Evolutionary conservation across 2,113 vertebrate genomes (phyloP).

Genomic region (Pangasianodon gigas): DNA sequence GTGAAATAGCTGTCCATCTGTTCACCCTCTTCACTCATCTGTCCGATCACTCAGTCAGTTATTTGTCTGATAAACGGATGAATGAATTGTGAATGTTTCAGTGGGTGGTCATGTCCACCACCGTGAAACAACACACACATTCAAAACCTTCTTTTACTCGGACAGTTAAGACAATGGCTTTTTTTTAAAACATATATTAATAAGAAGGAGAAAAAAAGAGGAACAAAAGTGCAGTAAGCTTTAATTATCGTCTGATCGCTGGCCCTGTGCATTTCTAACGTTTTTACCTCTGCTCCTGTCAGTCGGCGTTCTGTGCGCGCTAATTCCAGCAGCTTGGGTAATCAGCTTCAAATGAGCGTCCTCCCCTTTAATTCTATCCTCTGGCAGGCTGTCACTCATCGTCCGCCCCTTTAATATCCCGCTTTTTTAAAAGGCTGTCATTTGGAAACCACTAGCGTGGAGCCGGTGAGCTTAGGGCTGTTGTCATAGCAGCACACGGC

Average conservation of each 20-base stretch:
- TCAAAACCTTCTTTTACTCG: neutral
- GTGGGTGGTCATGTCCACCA: neutral
- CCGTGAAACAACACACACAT: neutral
- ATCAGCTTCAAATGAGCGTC: conserved; percentile 64
- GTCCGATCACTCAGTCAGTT: conserved; percentile 2
- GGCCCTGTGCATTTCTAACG: conserved; percentile 53
- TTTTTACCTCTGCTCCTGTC: conserved; percentile 43
- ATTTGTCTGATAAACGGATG: neutral
- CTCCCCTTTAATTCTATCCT: conserved; percentile 44
- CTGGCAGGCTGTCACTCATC: conserved; percentile 21
- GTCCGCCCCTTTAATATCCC: conserved; percentile 63
- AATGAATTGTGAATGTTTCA: neutral
- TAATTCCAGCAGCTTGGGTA: conserved; percentile 59
- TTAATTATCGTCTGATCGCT: conserved; percentile 17
- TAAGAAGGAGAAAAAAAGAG: neutral
- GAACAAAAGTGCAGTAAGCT: neutral
- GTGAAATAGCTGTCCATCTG: neutral
- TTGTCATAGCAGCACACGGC: conserved; percentile 50
- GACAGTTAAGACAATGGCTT: conserved; percentile 10
- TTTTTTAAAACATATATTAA: neutral
- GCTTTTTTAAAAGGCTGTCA: conserved; percentile 59
- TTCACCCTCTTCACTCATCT: neutral
- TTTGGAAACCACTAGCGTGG: conserved; percentile 49
- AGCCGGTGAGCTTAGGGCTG: conserved; percentile 44
- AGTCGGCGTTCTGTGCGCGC: conserved; percentile 52